Percentiles rank a stretch among this genome's conserved stretches.
These are phyloP conservation scores for Griposia aprilina DNA, from an alignment of 2,888 invertebrate species.

Conservation along the genomic window DNA sequence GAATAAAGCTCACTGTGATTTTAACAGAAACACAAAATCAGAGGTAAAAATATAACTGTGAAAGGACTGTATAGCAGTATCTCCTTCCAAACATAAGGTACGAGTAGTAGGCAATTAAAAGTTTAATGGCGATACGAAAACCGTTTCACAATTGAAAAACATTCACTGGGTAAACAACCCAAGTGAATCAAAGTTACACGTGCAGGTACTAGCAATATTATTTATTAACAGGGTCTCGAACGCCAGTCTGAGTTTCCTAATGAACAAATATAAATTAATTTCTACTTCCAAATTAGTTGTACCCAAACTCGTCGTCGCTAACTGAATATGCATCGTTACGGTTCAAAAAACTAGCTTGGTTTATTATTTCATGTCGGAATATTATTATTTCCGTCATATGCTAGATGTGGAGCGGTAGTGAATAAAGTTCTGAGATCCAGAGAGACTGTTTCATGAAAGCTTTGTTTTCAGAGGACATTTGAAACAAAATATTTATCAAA, in stretches of 20 bases:
- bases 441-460: not conserved
- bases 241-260: conserved; percentile 30
- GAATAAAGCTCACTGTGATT: no score
- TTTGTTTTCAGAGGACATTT: no score
- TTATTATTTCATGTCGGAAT: not conserved
- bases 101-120: not conserved
- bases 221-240: not conserved
- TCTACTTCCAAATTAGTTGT: conserved; percentile 40
- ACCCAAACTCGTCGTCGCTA: conserved; percentile 30
- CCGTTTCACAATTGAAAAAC: not conserved
- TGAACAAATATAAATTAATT: conserved; percentile 56
- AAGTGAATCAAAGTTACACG: not conserved
- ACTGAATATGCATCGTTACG: conserved; percentile 35
- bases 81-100: no score
- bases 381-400: no score
- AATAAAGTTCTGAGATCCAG: not conserved
- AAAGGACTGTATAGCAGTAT: no score
- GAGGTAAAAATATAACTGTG: no score
- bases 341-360: conserved; percentile 22
- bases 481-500: not conserved
- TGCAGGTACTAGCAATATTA: conserved; percentile 8
- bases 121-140: not conserved
- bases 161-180: not conserved
- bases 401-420: not conserved
- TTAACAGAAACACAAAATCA: no score